These are phyloP conservation scores for Epizoanthus rinbou DNA, from an alignment of 92 coral and sea anemone genomes.

Conservation along the genomic window DNA sequence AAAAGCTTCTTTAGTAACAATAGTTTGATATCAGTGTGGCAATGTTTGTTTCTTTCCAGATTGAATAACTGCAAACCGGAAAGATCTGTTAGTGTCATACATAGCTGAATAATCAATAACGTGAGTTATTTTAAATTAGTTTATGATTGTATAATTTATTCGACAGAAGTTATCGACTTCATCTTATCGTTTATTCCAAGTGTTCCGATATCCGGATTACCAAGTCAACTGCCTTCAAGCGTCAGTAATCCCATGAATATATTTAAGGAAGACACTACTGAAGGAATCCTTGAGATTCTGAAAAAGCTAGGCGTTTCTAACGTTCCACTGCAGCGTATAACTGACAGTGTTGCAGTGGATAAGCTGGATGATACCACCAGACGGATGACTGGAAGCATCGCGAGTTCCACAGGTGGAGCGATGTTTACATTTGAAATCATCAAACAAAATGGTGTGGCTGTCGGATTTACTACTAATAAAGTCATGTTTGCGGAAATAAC, in stretches of 20 bases:
- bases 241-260: slow-evolving; percentile 14
- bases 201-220: slow-evolving; percentile 37
- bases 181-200: slow-evolving; percentile 27
- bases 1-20: too few relatives aligned
- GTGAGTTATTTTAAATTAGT: too few relatives aligned
- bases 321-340: slow-evolving; percentile 28
- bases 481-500: slow-evolving; percentile 40
- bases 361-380: neutral
- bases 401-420: too few relatives aligned
- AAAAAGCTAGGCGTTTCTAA: slow-evolving; percentile 32
- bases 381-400: too few relatives aligned
- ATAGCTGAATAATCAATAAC: too few relatives aligned
- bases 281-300: slow-evolving; percentile 28
- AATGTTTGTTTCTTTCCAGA: too few relatives aligned
- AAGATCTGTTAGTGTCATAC: too few relatives aligned
- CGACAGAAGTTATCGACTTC: slow-evolving; percentile 29
- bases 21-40: too few relatives aligned
- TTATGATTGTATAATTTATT: neutral
- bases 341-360: neutral
- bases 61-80: too few relatives aligned
- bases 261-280: slow-evolving; percentile 32
- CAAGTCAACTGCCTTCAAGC: slow-evolving; percentile 28
- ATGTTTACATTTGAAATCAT: slow-evolving; percentile 29
- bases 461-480: slow-evolving; percentile 36
- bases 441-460: slow-evolving; percentile 40